Evolutionary conservation across 2,113 vertebrate genomes (phyloP), one percentile per base, ranked within the genome.

Genomic region (Microcebus murinus): DNA sequence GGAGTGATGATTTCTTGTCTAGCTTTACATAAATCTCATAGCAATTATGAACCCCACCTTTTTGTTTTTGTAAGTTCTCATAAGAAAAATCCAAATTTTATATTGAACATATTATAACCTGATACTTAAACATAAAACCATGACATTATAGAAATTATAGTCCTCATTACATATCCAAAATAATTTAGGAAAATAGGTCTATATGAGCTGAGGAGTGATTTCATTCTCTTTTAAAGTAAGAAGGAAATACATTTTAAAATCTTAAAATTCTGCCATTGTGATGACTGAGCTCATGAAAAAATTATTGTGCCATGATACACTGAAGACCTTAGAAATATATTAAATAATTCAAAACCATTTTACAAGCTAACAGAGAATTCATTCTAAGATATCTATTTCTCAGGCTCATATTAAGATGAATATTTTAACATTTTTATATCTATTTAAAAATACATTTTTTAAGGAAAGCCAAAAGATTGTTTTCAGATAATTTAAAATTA

Each of bases 271-370:
- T 88, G 71, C 17, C 36, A 87, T 83, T 87, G 55, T 84, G 42
- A 87, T 92, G 50, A 89, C 73, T 79, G 71, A 94, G 63, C 63
- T 95, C 77, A 97, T 97, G 20, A 96, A 98, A 98, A 93, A 97
- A 95, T 91, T 81, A 98, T 93, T 52, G 63, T 86, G 29, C 36
- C 61, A 91, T 89, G 89, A 98, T 83, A 96, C 86, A 95, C 57
- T 76, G 68, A 96, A 91, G 86, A 97, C 86, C 63, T 91, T 89
- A 96, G 73, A 97, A 95, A 91, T 89, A 91, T 13, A 93, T 91
- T 96, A 95, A 98, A 97, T 98, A 97, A 97, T 97, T 96, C 61
- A 97, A 86, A 61, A 74, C 42, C 73, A 89, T 96, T 98, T 97
- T 97, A 96, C 88, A 96, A 95, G 89, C 86, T 94, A 97, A 94